Conservation (phyloP, 2,797 vertebrate species). For the Pseudopleuronectes americanus region DNA sequence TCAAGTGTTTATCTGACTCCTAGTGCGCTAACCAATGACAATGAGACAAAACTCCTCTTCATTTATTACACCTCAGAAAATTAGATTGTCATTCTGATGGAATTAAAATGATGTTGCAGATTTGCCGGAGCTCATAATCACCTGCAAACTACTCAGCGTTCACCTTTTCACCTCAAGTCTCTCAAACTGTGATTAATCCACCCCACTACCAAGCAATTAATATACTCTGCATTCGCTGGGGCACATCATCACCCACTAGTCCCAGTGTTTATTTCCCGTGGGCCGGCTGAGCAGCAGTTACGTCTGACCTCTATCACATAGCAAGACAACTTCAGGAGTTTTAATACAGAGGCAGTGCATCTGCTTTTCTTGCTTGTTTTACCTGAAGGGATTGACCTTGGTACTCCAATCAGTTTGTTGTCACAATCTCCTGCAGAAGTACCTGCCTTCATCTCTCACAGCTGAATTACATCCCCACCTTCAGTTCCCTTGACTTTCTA, state of each 20-base stretch:
- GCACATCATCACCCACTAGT: constrained; percentile 41
- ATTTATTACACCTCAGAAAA: constrained; percentile 2
- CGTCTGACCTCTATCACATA: constrained; percentile 21
- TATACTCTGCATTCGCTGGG: constrained; percentile 38
- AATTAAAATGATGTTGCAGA: not conserved
- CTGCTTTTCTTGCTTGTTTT: not conserved
- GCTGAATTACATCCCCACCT: constrained; percentile 15
- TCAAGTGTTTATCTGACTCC: not conserved
- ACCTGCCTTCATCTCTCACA: too few species aligned
- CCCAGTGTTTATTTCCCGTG: constrained; percentile 13
- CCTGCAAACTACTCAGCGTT: constrained; percentile 20
- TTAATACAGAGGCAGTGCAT: constrained; percentile 18
- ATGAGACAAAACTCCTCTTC: constrained; percentile 6
- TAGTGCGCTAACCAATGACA: not conserved
- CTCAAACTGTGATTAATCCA: constrained; percentile 47
- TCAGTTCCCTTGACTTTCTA: constrained; percentile 13
- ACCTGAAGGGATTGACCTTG: constrained; percentile 38
- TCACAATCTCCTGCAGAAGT: too few species aligned
- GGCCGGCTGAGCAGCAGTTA: constrained; percentile 16
- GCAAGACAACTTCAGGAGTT: constrained; percentile 20
- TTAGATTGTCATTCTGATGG: constrained; percentile 18
- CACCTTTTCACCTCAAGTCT: constrained; percentile 37
- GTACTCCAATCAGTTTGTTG: constrained; percentile 6
- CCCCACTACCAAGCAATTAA: constrained; percentile 37
- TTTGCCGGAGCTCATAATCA: constrained; percentile 33